Evolutionary conservation across 2,888 invertebrate genomes (phyloP).

Genomic region (Drosophila helvetica): DNA sequence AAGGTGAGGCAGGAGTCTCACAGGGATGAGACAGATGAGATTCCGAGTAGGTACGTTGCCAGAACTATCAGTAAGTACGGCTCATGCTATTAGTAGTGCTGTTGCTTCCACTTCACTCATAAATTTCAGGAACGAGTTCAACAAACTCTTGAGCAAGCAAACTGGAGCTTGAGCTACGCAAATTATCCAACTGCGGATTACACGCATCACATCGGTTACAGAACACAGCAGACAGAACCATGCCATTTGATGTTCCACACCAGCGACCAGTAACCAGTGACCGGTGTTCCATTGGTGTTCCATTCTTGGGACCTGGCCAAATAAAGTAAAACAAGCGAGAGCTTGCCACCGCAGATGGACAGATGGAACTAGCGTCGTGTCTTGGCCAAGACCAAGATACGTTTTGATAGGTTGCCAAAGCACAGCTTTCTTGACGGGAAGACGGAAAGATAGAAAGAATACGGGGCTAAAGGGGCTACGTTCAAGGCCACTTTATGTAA

Average conservation of each 20-base stretch:
- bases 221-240: not conserved
- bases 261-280: not conserved
- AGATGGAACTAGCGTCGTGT: slow-evolving; percentile 3
- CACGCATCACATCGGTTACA: not conserved
- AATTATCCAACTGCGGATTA: slow-evolving; percentile 10
- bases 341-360: not conserved
- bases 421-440: slow-evolving; percentile 23
- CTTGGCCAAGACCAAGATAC: slow-evolving; percentile 25
- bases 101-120: no score
- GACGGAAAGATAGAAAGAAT: slow-evolving; percentile 43
- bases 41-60: no score
- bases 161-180: slow-evolving; percentile 15
- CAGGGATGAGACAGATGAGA: no score
- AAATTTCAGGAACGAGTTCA: slow-evolving; percentile 34
- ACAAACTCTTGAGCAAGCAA: slow-evolving; percentile 11
- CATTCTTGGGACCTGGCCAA: not conserved
- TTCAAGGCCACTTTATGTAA: slow-evolving; percentile 81
- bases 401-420: slow-evolving; percentile 5
- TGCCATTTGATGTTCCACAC: not conserved
- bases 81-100: not conserved
- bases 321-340: not conserved
- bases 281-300: no score
- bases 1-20: no score
- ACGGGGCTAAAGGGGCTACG: slow-evolving; percentile 27
- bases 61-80: no score